Evolutionary conservation across 2,888 invertebrate species (phyloP).

Genomic region (Lithophane socia): DNA sequence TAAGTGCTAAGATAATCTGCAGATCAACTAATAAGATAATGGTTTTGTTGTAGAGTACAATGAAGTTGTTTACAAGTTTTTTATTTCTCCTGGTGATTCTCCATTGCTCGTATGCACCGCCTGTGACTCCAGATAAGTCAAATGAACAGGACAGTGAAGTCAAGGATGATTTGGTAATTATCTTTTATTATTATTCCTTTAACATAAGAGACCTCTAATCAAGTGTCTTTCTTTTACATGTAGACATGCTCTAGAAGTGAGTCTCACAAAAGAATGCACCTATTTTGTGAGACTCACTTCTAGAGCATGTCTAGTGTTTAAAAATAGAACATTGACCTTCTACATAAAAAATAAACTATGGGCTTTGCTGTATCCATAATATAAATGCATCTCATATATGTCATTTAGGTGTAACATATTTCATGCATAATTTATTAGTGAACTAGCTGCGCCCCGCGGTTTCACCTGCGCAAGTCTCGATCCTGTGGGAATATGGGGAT

Average conservation of each 20-base stretch:
- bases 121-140: slow-evolving; percentile 89
- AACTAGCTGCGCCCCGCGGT: too few relatives aligned
- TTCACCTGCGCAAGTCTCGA: too few relatives aligned
- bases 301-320: slow-evolving; percentile 1
- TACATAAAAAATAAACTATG: neutral
- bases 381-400: neutral
- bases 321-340: slow-evolving; percentile 41
- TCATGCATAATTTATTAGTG: neutral
- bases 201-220: neutral
- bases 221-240: neutral
- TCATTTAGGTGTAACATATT: neutral
- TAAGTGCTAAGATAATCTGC: slow-evolving; percentile 13
- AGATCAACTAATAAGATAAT: slow-evolving; percentile 20
- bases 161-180: slow-evolving; percentile 87
- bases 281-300: too few relatives aligned
- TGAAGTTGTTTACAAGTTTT: slow-evolving; percentile 74
- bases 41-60: slow-evolving; percentile 68
- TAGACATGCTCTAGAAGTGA: neutral
- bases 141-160: slow-evolving; percentile 85
- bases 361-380: neutral
- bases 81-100: slow-evolving; percentile 76
- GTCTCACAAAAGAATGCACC: neutral
- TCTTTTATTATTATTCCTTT: slow-evolving; percentile 18
- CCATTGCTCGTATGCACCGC: slow-evolving; percentile 88
- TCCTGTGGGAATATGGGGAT: too few relatives aligned